Conservation (phyloP, 2,797 vertebrate genomes). For the Cyclura pinguis region DNA sequence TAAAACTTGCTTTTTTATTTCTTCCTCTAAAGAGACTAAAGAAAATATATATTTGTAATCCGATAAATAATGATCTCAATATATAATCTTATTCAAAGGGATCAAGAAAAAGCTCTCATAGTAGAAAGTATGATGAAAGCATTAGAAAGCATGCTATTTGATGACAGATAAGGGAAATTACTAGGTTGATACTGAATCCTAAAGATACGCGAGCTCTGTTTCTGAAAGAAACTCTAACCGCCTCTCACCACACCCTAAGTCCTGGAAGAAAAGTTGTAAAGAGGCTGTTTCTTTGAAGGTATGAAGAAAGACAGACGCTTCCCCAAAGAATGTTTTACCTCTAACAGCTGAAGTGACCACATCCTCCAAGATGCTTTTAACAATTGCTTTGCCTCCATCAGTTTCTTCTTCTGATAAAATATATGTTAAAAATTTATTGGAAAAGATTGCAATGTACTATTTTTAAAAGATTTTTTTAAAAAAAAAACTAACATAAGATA, state of each 20-base stretch:
- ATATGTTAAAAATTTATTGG: constrained; percentile 51
- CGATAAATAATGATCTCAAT: not conserved
- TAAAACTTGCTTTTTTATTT: constrained; percentile 72
- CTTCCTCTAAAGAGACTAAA: constrained; percentile 68
- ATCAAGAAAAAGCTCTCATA: not conserved
- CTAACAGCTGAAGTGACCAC: constrained; percentile 78
- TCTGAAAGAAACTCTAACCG: not conserved
- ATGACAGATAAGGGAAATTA: constrained; percentile 11
- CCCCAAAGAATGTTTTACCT: constrained; percentile 70
- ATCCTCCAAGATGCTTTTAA: constrained; percentile 82
- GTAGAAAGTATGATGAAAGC: not conserved
- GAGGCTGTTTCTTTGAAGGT: not conserved
- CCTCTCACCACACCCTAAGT: not conserved
- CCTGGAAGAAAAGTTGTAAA: constrained; percentile 9
- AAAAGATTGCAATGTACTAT: not conserved
- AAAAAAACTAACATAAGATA: not conserved
- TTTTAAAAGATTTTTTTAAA: not conserved
- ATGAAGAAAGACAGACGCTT: constrained; percentile 21
- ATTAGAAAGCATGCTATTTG: not conserved
- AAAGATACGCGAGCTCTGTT: not conserved
- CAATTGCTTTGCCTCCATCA: constrained; percentile 76
- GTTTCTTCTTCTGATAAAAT: constrained; percentile 63
- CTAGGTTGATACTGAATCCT: not conserved
- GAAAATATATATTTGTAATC: constrained; percentile 36
- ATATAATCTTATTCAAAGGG: not conserved